Evolutionary conservation across 2,888 invertebrate genomes (phyloP).

Genomic region (Clunio marinus): DNA sequence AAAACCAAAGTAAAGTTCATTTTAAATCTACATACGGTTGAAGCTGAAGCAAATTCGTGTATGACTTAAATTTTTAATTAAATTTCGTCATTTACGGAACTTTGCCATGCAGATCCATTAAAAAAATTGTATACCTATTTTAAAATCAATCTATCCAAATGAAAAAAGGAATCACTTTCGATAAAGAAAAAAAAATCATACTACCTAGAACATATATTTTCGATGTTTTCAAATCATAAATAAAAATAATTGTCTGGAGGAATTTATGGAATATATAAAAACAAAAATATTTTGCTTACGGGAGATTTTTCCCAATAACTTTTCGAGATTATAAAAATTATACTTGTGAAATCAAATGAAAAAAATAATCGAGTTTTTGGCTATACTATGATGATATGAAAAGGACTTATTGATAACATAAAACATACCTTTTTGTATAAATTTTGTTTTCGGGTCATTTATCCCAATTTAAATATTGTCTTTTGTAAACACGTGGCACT

Average conservation of each 20-base stretch:
- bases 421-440: neutral
- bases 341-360: neutral
- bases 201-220: slow-evolving; percentile 5
- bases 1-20: too few relatives aligned
- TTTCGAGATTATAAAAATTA: slow-evolving; percentile 9
- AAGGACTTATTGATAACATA: too few relatives aligned
- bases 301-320: slow-evolving; percentile 11
- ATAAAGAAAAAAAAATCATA: neutral
- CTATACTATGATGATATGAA: too few relatives aligned
- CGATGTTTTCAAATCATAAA: slow-evolving; percentile 1
- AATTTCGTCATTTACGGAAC: too few relatives aligned
- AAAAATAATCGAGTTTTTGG: slow-evolving; percentile 13
- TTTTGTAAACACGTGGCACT: slow-evolving; percentile 31
- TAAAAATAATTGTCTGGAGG: slow-evolving; percentile 16
- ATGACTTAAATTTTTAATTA: too few relatives aligned
- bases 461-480: neutral
- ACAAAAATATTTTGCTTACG: slow-evolving; percentile 14
- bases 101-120: too few relatives aligned
- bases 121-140: too few relatives aligned
- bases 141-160: too few relatives aligned
- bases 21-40: too few relatives aligned
- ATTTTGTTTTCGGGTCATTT: neutral
- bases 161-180: too few relatives aligned
- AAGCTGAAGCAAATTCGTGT: too few relatives aligned
- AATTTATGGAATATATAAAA: slow-evolving; percentile 8